Conservation (phyloP, 2,888 invertebrate species). For the Chymomyza amoena region DNA sequence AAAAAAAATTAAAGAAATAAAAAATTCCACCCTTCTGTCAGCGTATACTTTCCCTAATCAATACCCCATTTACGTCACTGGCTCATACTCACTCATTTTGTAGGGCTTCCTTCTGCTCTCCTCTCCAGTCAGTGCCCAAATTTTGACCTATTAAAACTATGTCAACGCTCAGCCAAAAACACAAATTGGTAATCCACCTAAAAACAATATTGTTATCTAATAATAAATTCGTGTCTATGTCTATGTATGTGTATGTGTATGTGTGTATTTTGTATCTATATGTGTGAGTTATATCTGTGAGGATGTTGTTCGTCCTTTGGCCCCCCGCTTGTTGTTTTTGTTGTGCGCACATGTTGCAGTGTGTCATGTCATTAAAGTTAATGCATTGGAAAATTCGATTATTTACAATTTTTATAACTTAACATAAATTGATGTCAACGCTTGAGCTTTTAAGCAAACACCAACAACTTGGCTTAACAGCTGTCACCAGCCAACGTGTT, state of each 20-base stretch:
- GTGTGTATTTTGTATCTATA: background rate
- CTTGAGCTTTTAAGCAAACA: constrained; percentile 38
- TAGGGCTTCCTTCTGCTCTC: no score
- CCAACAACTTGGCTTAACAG: constrained; percentile 33
- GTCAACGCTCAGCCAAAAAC: background rate
- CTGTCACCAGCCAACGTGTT: constrained; percentile 22
- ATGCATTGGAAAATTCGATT: constrained; percentile 67
- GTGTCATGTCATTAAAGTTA: constrained; percentile 52
- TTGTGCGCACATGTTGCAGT: constrained; percentile 6
- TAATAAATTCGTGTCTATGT: background rate
- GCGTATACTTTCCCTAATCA: no score
- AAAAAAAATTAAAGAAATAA: no score
- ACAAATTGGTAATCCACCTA: background rate
- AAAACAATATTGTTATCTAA: background rate
- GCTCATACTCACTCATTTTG: background rate
- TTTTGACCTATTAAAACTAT: background rate
- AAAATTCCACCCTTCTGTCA: no score
- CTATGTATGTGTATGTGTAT: background rate
- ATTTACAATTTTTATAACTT: constrained; percentile 46
- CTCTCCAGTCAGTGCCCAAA: background rate
- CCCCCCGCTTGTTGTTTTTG: constrained; percentile 9
- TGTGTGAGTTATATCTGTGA: background rate
- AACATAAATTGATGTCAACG: constrained; percentile 41
- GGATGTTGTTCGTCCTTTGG: background rate
- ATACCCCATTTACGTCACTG: no score